These are phyloP conservation scores for Epinotia demarniana DNA, from an alignment of 2,888 invertebrate species.

Conservation along the genomic window DNA sequence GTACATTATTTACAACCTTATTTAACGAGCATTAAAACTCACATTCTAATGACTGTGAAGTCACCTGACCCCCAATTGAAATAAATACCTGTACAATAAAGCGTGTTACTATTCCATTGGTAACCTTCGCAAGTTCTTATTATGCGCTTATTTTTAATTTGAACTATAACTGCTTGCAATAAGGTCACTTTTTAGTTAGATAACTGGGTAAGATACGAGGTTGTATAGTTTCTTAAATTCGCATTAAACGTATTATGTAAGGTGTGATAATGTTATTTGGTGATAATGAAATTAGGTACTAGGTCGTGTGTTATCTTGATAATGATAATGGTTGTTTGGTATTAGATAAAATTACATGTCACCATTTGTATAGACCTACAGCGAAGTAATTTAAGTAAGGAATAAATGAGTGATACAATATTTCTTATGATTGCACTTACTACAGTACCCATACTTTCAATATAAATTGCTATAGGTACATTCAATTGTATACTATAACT, in stretches of 20 bases:
- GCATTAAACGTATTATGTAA: conserved; percentile 29
- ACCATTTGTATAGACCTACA: not conserved
- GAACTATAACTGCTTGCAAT: not conserved
- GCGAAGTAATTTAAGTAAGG: conserved; percentile 14
- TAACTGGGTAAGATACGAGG: not conserved
- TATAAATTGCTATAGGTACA: too few species aligned
- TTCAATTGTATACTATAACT: too few species aligned
- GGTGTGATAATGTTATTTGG: conserved; percentile 19
- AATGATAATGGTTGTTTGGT: conserved; percentile 15
- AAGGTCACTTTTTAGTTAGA: not conserved
- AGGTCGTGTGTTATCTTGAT: conserved; percentile 28
- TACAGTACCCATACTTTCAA: too few species aligned
- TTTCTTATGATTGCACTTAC: not conserved
- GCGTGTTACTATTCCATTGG: conserved; percentile 21
- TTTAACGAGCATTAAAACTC: not conserved
- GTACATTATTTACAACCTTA: conserved; percentile 39
- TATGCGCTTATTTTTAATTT: not conserved
- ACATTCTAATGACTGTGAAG: not conserved
- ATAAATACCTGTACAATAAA: conserved; percentile 32
- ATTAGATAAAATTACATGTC: conserved; percentile 11
- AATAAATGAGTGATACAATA: not conserved
- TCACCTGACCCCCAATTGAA: conserved; percentile 29
- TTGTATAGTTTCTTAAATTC: not conserved
- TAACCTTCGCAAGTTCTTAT: conserved; percentile 26
- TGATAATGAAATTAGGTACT: conserved; percentile 24